Evolutionary conservation across 37 sponge, comb jelly and placozoan genomes (phyloP), one percentile per base, ranked within the genome.

Genomic region (Mnemiopsis leidyi): DNA sequence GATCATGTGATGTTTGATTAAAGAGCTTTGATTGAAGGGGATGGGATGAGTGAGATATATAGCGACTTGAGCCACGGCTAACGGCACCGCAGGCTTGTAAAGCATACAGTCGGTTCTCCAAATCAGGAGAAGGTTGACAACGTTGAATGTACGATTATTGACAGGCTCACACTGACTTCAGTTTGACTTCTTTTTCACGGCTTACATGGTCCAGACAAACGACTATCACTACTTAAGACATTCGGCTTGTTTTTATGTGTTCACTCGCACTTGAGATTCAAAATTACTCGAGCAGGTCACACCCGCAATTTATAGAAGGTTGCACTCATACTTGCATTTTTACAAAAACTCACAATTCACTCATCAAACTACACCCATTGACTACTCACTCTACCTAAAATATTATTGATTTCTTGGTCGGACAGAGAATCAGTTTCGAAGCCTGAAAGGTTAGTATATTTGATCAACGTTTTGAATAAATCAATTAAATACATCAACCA

Each of bases 1-100:
- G 26, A 28, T 29, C 75, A 71, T 71, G 75, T 23, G n/a, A 71
- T 71, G 30, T 71, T n/a, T 71, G 75, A 71, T 71, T 29, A 48
- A 48, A 48, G 61, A 48, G 61, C 13, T 29, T 28, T 28, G 75
- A 28, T n/a, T 28, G 2, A 71, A 13, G 30, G 75, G 75, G 75
- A 48, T 5, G 5, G 61, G 61, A 48, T 48, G 61, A 48, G 61
- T 48, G 61, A 48, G 61, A 48, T 18, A 48, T 48, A 48, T 18
- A 13, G 61, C 61, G 61, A 48, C 61, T 48, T 48, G 61, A 48
- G 61, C 61, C 61, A 48, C 61, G 61, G 61, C 5, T 48, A 48
- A 48, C 61, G 61, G 61, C 61, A 48, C 61, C 61, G 13, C 61
- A 48, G 13, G 61, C n/a, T n/a, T n/a, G n/a, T n/a, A n/a, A n/a